Base-by-base conservation (phyloP, 2,888 invertebrate species). In the Osmoderma eremita region DNA sequence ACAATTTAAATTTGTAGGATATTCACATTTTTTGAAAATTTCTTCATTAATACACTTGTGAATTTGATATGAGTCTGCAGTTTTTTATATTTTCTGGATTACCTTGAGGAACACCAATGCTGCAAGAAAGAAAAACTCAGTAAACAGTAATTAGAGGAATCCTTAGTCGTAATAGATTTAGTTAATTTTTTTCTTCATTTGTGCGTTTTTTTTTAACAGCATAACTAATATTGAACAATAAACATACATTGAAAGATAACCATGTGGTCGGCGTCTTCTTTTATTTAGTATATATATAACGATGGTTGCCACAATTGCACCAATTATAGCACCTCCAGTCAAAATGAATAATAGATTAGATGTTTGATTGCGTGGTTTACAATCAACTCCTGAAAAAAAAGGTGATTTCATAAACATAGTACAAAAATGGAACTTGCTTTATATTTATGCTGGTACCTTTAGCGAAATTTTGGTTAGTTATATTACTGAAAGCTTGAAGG, bases 191-290 rank as follows among this genome's bases (percentile, higher is more conserved):
- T n/a, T n/a, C n/a, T n/a, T n/a, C n/a, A n/a, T n/a, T n/a, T n/a
- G n/a, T n/a, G n/a, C n/a, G n/a, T n/a, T n/a, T n/a, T n/a, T n/a
- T n/a, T n/a, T n/a, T n/a, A n/a, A n/a, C n/a, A n/a, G n/a, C n/a
- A n/a, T n/a, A n/a, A n/a, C n/a, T n/a, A n/a, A n/a, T 30, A 30
- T 5, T 30, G 30, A 5, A 30, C 30, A 30, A 30, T 30, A 30
- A 30, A 50, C 50, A 24, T 50, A 50, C 50, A 50, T 48, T 15
- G 48, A 22, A 13, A 24, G 13, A 24, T 50, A 50, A 10, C 50
- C 50, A 50, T 22, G 24, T n/a, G 24, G 6, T 13, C 22, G 50
- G 50, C 24, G 50, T 24, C 50, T 50, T n/a, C n/a, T n/a, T 50
- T 13, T 50, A 50, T n/a, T 50, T n/a, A 24, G 13, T 1, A 50